Evolutionary conservation across 2,888 invertebrate genomes (phyloP).

Genomic region (Patella ulyssiponensis): DNA sequence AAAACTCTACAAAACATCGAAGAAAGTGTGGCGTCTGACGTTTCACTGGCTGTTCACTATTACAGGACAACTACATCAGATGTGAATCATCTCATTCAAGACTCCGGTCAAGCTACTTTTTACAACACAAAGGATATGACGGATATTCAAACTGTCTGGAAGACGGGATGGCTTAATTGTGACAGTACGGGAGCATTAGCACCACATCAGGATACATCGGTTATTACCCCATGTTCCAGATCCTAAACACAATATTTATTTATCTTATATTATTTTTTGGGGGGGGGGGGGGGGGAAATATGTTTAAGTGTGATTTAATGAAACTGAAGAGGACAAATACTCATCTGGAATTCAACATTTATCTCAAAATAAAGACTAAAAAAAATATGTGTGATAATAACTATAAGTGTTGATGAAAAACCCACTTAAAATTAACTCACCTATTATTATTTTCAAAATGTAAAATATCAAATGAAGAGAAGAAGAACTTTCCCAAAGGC

Average conservation of each 20-base stretch:
- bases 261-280: background rate
- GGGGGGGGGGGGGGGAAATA: no score
- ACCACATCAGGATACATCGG: constrained; percentile 44
- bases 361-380: no score
- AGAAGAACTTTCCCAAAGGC: no score
- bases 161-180: constrained; percentile 60
- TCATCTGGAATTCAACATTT: no score
- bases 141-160: constrained; percentile 57
- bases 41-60: constrained; percentile 48
- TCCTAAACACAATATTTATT: background rate
- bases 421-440: no score
- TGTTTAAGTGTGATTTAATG: no score
- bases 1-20: constrained; percentile 26
- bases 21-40: constrained; percentile 25
- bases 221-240: constrained; percentile 38
- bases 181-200: constrained; percentile 56
- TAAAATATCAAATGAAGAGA: no score
- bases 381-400: no score
- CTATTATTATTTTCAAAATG: no score
- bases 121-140: constrained; percentile 39
- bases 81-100: constrained; percentile 15
- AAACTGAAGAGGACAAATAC: no score
- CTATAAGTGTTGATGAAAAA: no score
- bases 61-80: constrained; percentile 44
- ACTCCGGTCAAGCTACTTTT: constrained; percentile 14